A percentile compares a stretch with the other conserved stretches of the same genome.
phyloP scores from a whole-genome alignment of 2,888 invertebrate genomes.

The Oscheius sp. region DNA sequence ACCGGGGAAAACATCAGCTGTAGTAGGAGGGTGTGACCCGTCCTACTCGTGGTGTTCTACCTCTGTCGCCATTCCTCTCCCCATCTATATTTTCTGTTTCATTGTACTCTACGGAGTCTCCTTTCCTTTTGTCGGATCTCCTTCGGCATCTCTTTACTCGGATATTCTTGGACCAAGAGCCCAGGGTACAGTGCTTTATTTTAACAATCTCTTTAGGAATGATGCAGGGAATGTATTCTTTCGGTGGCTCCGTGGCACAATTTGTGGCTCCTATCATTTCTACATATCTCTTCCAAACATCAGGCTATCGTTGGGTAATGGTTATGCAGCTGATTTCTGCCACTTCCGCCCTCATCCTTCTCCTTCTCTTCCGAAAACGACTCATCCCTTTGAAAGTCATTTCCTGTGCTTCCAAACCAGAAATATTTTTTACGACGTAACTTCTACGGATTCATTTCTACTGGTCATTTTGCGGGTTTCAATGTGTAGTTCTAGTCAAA shows the following conservation, averaged over 20 bases:
- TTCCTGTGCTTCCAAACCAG: slow-evolving; percentile 15
- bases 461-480: slow-evolving; percentile 2
- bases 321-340: slow-evolving; percentile 36
- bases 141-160: slow-evolving; percentile 43
- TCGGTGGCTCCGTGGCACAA: slow-evolving; percentile 49
- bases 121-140: slow-evolving; percentile 48
- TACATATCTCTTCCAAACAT: slow-evolving; percentile 44
- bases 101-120: slow-evolving; percentile 46
- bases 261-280: slow-evolving; percentile 47
- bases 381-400: slow-evolving; percentile 43
- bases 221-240: slow-evolving; percentile 53
- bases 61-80: slow-evolving; percentile 39
- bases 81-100: slow-evolving; percentile 40
- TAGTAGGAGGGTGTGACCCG: slow-evolving; percentile 44
- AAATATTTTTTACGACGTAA: slow-evolving; percentile 5
- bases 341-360: slow-evolving; percentile 35
- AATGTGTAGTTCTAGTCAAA: background rate
- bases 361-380: slow-evolving; percentile 40
- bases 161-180: slow-evolving; percentile 48
- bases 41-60: slow-evolving; percentile 42
- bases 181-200: slow-evolving; percentile 30
- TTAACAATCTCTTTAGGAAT: slow-evolving; percentile 32
- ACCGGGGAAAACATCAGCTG: slow-evolving; percentile 37
- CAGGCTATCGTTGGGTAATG: slow-evolving; percentile 46
- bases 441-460: slow-evolving; percentile 2